These are phyloP conservation scores for Drosophila demipolita DNA, from an alignment of 2,888 invertebrate genomes.

Conservation along the genomic window DNA sequence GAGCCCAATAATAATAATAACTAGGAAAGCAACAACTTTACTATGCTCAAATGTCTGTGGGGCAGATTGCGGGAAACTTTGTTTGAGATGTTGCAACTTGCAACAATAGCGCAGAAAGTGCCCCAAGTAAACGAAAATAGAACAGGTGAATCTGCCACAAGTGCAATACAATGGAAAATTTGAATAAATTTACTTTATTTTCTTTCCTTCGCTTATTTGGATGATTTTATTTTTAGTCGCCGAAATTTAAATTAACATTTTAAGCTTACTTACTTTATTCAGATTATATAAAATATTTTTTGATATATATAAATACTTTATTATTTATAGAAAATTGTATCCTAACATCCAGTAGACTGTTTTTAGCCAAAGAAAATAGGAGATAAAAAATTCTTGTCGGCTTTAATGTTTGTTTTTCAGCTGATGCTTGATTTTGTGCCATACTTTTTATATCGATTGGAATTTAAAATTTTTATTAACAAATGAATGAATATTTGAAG, in stretches of 20 bases:
- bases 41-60: constrained; percentile 10
- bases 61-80: constrained; percentile 31
- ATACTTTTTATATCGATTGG: background rate
- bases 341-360: constrained; percentile 7
- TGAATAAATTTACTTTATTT: background rate
- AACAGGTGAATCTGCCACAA: constrained; percentile 3
- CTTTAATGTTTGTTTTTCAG: constrained; percentile 3
- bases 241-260: background rate
- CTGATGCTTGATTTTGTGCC: constrained; percentile 1
- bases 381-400: constrained; percentile 14
- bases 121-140: constrained; percentile 20
- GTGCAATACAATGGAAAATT: constrained; percentile 23
- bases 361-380: constrained; percentile 28
- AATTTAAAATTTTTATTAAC: background rate
- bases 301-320: background rate
- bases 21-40: constrained; percentile 4
- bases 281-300: background rate
- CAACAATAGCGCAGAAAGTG: constrained; percentile 18
- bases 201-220: background rate
- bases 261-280: background rate
- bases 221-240: background rate
- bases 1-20: constrained; percentile 17
- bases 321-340: background rate
- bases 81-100: constrained; percentile 36
- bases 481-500: constrained; percentile 2